Base-by-base conservation (phyloP, 1,140 invertebrate genomes). In the Drosophila chauvacae region DNA sequence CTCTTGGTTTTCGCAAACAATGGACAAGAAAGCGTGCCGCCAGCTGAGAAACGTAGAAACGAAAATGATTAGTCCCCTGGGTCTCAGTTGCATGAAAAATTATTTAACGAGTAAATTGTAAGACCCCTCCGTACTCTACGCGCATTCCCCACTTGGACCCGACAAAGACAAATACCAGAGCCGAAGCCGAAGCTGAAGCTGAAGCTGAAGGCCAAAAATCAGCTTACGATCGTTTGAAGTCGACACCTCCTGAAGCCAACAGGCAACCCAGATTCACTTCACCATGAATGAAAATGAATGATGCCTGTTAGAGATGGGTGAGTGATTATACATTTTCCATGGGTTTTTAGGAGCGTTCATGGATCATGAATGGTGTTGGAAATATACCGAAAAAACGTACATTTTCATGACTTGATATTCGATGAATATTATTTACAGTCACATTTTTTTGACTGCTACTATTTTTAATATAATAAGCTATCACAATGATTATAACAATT, bases 151-250 rank as follows among this genome's bases (percentile, higher is more conserved):
- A 39, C 13, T 28, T 47, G 20, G 44, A 41, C 23, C 48, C 56
- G 66, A 90, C 77, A 88, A 90, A 79, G 78, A 66, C 77, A 86
- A 62, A 57, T 58, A 56, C 65, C 59, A 41, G 35, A 53, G 68
- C 33, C 59, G 35, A 23, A 53, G 64, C 33, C 28, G 30, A 30
- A 30, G 30, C 65, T 62, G 68, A 30, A 26, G 47, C 23, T 48
- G 26, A 26, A 41, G 68, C 69, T 81, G 85, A 90, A 88, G 84
- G 85, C 85, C 85, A 78, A 81, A 90, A 88, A 90, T 74, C 80
- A 88, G 84, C 85, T 90, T 88, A 84, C 57, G 77, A 84, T 90
- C 85, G 76, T 60, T 79, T 78, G 68, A 63, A 77, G 57, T 65
- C 66, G 58, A 77, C 76, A 78, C 74, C 75, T 78, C 57, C 53